Base-by-base conservation (phyloP, 2,888 invertebrate genomes). In the Antheraea assamensis region DNA sequence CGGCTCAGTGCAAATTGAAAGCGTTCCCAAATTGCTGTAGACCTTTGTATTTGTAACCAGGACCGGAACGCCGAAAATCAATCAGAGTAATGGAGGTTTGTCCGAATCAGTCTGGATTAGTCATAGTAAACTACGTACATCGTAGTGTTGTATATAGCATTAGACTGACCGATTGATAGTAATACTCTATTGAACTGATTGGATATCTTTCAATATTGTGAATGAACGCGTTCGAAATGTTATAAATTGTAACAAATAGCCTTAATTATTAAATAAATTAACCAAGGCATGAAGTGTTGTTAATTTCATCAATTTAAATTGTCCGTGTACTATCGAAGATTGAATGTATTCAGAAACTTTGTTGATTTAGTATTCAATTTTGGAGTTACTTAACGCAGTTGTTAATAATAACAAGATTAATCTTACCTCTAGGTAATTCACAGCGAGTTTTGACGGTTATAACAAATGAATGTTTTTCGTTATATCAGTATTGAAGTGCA, bases 61-160 rank as follows among this genome's bases (percentile, higher is more conserved):
- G 84, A 82, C 84, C 80, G 82, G 82, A 87, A 84, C 83, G 85
- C 82, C 87, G 88, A 87, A 88, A 92, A 93, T 93, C 93, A 93
- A 93, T 94, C 93, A 92, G 87, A 83, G 90, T 93, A 93, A 93
- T 92, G 87, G 92, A 87, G 87, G 87, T 89, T 90, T 88, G 90
- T 89, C 86, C 90, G 85, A 90, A 90, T 92, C 89, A 89, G 86
- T 82, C 81, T 85, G 90, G 91, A 92, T 93, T 93, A 92, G 90
- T 85, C 85, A 84, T 85, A 84, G 86, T 82, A 84, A 87, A 86
- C 84, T 85, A 85, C 82, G 80, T 79, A 79, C 77, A 77, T 78
- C 80, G 83, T 78, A 27, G 30, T 80, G 79, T 80, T 80, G n/a
- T n/a, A n/a, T n/a, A 79, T 78, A 80, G 76, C 79, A 77, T 78